Evolutionary conservation across 2,888 invertebrate genomes (phyloP), one percentile per base, ranked within the genome.

Genomic region (Eupithecia exiguata): DNA sequence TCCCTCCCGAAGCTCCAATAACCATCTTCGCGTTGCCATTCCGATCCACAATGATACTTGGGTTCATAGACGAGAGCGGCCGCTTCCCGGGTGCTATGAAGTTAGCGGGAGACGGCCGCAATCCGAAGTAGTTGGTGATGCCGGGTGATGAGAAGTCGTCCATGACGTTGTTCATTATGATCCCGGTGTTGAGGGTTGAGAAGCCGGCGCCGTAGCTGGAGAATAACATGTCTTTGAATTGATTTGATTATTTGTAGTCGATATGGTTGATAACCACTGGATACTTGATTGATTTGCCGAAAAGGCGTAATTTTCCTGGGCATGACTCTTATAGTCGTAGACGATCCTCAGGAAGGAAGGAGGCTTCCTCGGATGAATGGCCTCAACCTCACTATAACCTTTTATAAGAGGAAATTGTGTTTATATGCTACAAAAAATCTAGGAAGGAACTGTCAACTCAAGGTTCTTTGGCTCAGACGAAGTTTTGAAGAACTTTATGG

Each of bases 91-190:
- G 97, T 67, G 89, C 92, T 79, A 98, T 97, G 84, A 95, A 97
- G 92, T 99, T 99, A 12, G 96, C 96, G 0, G 96, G 96, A 0
- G 98, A 97, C 0, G 97, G 97, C 68, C 96, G 96, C 16, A 98
- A 81, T 1, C 95, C 96, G 87, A 97, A 97, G 77, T 92, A 95
- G 84, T 97, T 97, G 0, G 95, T 93, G 74, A 96, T 95, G 38
- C 96, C 96, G 0, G 97, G 97, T 0, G 97, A 96, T 0, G 98
- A 97, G 89, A 99, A 99, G 87, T 99, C 99, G 81, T 98, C 98
- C 98, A 99, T 99, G 77, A 98, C 97, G 87, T 98, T 97, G 90
- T 99, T 99, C 89, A 98, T 96, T n/a, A 99, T 94, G 35, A 99
- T 97, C 0, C 99, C 99, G 0, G 98, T 98, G 70, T 96, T 96